phyloP scores from a whole-genome alignment of 2,888 invertebrate species.

The Netelia inedita region DNA sequence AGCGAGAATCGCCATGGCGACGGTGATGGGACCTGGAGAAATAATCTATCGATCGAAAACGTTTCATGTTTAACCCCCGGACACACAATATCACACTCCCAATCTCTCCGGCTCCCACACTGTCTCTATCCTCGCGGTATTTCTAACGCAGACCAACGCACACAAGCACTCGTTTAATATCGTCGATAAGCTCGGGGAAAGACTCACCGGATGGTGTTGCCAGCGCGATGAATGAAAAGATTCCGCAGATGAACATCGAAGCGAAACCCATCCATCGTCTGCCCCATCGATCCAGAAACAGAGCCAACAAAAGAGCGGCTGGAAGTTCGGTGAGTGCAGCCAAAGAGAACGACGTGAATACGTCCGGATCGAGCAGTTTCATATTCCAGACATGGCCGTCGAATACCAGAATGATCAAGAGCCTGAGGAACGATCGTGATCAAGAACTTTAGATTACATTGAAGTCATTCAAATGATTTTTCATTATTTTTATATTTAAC shows the following conservation, averaged over 20 bases:
- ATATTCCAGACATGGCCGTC: constrained; percentile 96
- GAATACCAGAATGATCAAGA: constrained; percentile 94
- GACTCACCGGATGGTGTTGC: constrained; percentile 90
- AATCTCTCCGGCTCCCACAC: constrained; percentile 16
- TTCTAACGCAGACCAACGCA: background rate
- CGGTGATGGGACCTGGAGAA: constrained; percentile 89
- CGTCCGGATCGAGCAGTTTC: constrained; percentile 92
- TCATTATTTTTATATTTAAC: background rate
- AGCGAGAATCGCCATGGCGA: constrained; percentile 92
- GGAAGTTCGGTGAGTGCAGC: constrained; percentile 94
- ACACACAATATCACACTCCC: constrained; percentile 31
- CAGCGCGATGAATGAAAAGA: constrained; percentile 92
- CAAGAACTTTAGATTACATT: background rate
- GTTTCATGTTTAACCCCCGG: constrained; percentile 44
- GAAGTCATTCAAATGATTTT: background rate
- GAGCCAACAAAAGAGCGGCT: constrained; percentile 92
- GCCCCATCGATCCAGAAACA: constrained; percentile 93
- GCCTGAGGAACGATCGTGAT: constrained; percentile 83
- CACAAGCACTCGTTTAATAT: background rate
- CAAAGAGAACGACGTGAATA: constrained; percentile 94
- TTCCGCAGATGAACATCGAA: constrained; percentile 92
- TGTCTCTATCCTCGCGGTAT: background rate
- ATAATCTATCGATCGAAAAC: constrained; percentile 68
- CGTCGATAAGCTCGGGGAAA: background rate
- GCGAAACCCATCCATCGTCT: constrained; percentile 94